Base-by-base conservation (phyloP, 2,797 vertebrate genomes). In the Sebastes iracundus region DNA sequence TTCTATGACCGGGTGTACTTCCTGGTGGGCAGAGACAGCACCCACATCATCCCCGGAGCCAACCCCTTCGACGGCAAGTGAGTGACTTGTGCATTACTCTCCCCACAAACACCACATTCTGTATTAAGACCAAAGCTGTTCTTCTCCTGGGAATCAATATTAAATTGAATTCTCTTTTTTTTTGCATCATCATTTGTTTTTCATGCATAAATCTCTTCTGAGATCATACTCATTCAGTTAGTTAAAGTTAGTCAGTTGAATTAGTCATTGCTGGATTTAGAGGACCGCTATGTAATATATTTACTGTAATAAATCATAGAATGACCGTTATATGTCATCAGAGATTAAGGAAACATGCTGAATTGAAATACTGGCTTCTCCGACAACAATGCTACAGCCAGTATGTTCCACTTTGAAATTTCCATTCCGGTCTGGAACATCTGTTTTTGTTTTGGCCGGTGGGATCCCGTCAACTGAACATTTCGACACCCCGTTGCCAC, bases 1-100 rank as follows among this genome's bases (percentile, higher is more conserved):
- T 99, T 99, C 95, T 99, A 98, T 0, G 96, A 99, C 71, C 95
- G 98, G 9, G 96, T 99, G 88, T 97, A 95, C 85, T 99, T 99
- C 95, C 96, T 99, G 11, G 96, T 99, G 32, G 97, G 98, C 94
- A 96, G 95, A 77, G 98, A 99, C 93, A 98, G 97, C 96, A 99
- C 98, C 4, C 98, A 99, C 4, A 8, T 97, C 89, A 95, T 99
- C 79, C 97, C 96, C 0, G 97, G 97, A 68, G 94, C 97, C 76
- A 99, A 97, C 87, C 98, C 98, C 56, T 99, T 99, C 59, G 96
- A 98, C 5, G 96, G 96, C 94, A 97, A 97, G 99, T 99, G 89
- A 97, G 98, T 96, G 64, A 85, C 67, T 33, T 27, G 32, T 63
- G 56, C 72, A 67, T 49, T 72, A 16, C 72, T 72, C 62, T 49